Percentiles rank a stretch among this genome's conserved stretches.
phyloP scores from a whole-genome alignment of 2,888 invertebrate genomes.

The Herminia tarsipennalis region DNA sequence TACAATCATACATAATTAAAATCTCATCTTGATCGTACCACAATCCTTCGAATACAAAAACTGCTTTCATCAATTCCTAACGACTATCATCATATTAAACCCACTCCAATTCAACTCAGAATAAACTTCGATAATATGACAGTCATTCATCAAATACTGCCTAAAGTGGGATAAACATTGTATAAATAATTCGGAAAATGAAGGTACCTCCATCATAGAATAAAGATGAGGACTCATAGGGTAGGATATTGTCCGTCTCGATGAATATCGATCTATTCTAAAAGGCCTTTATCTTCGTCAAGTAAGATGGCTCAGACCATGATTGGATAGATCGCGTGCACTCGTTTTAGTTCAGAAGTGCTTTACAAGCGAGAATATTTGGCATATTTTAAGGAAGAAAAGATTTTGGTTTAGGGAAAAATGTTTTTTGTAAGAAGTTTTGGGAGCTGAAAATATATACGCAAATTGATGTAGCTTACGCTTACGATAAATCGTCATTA shows the following conservation, averaged over 20 bases:
- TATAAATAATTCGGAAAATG: conserved; percentile 71
- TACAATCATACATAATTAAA: not conserved
- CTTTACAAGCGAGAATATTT: conserved; percentile 45
- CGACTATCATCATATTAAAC: not conserved
- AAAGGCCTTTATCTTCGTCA: conserved; percentile 56
- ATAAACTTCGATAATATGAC: conserved; percentile 37
- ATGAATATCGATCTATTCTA: conserved; percentile 49
- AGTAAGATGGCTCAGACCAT: conserved; percentile 57
- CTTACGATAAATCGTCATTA: no score
- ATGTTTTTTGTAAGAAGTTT: not conserved
- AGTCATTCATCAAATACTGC: conserved; percentile 59
- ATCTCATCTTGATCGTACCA: not conserved
- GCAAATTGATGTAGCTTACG: no score
- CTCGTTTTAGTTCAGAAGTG: conserved; percentile 40
- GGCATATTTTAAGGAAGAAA: conserved; percentile 38
- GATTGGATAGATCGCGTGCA: conserved; percentile 51
- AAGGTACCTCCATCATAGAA: conserved; percentile 69
- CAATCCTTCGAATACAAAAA: not conserved
- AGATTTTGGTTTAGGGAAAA: conserved; percentile 14
- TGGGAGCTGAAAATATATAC: not conserved
- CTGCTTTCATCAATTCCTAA: not conserved
- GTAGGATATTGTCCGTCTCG: conserved; percentile 52
- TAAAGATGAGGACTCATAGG: conserved; percentile 75
- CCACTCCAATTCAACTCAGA: conserved; percentile 8
- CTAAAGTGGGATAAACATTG: conserved; percentile 53